Percentiles rank a stretch among this genome's conserved stretches.
Conservation (phyloP, 2,888 invertebrate genomes). For the Willowsia nigromaculata region DNA sequence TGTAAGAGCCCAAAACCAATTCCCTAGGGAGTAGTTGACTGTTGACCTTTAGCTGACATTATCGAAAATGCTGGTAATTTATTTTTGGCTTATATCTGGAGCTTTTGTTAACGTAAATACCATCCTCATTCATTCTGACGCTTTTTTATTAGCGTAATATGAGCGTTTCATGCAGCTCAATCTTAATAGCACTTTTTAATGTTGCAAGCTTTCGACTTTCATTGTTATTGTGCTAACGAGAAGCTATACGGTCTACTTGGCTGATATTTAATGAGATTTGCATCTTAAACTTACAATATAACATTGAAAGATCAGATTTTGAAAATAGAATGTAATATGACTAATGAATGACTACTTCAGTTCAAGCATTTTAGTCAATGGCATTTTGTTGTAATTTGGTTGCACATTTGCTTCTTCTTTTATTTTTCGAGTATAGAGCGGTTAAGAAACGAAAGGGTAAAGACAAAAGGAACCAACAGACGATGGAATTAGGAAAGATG, state of each 20-base stretch:
- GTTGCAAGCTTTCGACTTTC: too few relatives aligned
- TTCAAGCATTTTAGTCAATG: not conserved
- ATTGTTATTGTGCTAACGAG: too few relatives aligned
- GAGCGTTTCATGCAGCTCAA: too few relatives aligned
- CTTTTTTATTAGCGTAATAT: too few relatives aligned
- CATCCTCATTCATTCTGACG: not conserved
- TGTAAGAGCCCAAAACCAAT: slow-evolving; percentile 48
- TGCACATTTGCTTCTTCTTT: slow-evolving; percentile 66
- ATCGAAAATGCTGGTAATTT: not conserved
- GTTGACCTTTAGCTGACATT: slow-evolving; percentile 72
- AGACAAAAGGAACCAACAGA: slow-evolving; percentile 56
- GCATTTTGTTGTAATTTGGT: slow-evolving; percentile 43
- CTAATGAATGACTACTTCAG: not conserved
- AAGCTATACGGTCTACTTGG: too few relatives aligned
- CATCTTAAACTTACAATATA: too few relatives aligned
- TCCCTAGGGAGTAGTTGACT: slow-evolving; percentile 77
- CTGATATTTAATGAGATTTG: too few relatives aligned
- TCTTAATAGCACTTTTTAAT: too few relatives aligned
- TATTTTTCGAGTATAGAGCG: slow-evolving; percentile 74
- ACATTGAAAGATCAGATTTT: too few relatives aligned
- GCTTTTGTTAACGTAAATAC: slow-evolving; percentile 32
- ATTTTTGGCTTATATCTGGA: not conserved
- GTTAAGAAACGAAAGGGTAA: slow-evolving; percentile 73
- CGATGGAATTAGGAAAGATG: slow-evolving; percentile 44
- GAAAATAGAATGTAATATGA: not conserved